These are phyloP conservation scores for Carterocephalus palaemon DNA, from an alignment of 2,888 invertebrate genomes.

Conservation along the genomic window DNA sequence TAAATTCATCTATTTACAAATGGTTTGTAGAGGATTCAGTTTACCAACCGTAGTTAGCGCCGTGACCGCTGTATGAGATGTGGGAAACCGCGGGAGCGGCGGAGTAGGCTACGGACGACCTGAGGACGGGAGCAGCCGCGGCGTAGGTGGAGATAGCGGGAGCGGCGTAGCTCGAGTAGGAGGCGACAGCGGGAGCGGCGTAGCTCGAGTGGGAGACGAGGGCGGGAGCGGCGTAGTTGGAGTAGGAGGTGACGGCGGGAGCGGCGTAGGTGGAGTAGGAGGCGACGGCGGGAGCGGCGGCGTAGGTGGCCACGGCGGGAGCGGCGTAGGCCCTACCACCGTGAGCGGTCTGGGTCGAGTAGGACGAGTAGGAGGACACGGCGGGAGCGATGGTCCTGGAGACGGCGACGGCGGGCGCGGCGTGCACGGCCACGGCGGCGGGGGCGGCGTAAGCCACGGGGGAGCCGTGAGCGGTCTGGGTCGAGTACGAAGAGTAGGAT, in stretches of 20 bases:
- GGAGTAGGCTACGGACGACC: constrained; percentile 72
- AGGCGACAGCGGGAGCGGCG: constrained; percentile 38
- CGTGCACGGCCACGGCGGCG: constrained; percentile 39
- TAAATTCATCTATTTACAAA: constrained; percentile 47
- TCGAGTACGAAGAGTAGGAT: constrained; percentile 50
- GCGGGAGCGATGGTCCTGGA: constrained; percentile 29
- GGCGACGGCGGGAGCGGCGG: too few species aligned
- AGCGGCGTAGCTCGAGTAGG: constrained; percentile 36
- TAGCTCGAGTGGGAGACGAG: constrained; percentile 34
- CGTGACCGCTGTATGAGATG: constrained; percentile 81
- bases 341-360: constrained; percentile 39
- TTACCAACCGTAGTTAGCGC: constrained; percentile 83
- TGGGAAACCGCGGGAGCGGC: constrained; percentile 82
- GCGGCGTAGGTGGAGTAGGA: constrained; percentile 32
- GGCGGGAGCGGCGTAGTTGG: constrained; percentile 57
- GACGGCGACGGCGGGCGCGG: constrained; percentile 29
- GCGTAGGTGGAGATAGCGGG: constrained; percentile 41
- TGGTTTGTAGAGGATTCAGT: constrained; percentile 45
- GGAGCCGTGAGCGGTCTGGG: constrained; percentile 48
- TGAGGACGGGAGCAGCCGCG: constrained; percentile 55
- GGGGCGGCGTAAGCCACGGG: constrained; percentile 39
- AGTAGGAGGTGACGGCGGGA: constrained; percentile 49
- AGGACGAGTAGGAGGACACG: constrained; percentile 38
- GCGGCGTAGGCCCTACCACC: constrained; percentile 39
- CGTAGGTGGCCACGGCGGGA: too few species aligned